Evolutionary conservation across 2,113 vertebrate genomes (phyloP).

Genomic region (Cavia porcellus): DNA sequence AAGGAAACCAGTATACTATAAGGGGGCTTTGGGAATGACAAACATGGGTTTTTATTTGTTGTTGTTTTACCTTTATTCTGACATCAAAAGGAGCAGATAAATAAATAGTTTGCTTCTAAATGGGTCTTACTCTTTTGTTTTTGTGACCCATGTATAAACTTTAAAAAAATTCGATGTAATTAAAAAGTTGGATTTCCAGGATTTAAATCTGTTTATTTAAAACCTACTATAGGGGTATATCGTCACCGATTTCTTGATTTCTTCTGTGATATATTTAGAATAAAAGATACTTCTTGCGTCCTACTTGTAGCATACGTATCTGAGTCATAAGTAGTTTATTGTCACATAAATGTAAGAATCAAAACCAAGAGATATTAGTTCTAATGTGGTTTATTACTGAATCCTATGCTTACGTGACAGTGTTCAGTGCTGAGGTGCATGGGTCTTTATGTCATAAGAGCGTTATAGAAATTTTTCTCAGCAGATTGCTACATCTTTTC

Average conservation of each 20-base stretch:
- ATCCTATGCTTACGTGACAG: not conserved
- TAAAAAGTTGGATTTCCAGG: not conserved
- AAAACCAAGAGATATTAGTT: conserved; percentile 13
- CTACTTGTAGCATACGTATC: not conserved
- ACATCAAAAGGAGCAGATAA: not conserved
- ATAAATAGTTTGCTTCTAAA: not conserved
- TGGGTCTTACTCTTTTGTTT: not conserved
- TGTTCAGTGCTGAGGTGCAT: not conserved
- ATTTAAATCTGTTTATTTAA: not conserved
- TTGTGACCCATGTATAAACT: not conserved
- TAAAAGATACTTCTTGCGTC: not conserved
- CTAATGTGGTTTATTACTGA: not conserved
- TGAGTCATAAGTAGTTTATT: not conserved
- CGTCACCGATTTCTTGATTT: not conserved
- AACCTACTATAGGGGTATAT: not conserved
- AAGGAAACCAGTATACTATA: not conserved
- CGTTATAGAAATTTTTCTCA: conserved; percentile 14
- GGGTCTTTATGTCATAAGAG: not conserved
- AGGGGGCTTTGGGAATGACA: not conserved
- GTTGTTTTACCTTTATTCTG: not conserved
- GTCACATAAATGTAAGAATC: not conserved
- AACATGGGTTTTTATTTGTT: not conserved
- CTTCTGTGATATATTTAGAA: not conserved
- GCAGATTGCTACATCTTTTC: not conserved
- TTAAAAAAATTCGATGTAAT: not conserved